Evolutionary conservation across 64 coral and sea anemone genomes (phyloP), one percentile per base, ranked within the genome.

Genomic region (Montipora foliosa): DNA sequence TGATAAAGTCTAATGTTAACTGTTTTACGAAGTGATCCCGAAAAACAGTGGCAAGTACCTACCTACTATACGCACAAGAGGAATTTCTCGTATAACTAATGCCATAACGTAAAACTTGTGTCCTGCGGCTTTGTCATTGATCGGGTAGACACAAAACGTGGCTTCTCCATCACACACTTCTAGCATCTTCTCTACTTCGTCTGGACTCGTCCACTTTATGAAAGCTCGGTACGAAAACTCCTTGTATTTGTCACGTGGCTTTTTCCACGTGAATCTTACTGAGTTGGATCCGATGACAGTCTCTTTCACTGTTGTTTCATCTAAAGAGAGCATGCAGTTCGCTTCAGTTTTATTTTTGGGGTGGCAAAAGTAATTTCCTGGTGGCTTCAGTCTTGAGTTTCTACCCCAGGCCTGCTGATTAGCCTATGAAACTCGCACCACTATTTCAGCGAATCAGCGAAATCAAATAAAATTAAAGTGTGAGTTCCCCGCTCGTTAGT

Each of bases 191-290:
- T 90, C 24, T 17, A 44, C 19, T 47, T 80, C 79, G 16, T 77
- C 74, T 11, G 37, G 19, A 46, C 47, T 50, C 17, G 90, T 77
- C 93, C 93, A 95, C 51, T 95, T 95, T 0, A 90, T 69, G 76
- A 85, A 95, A 48, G 77, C 88, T 57, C 87, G 87, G 44, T 95
- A 95, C 51, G 81, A 70, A 77, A 85, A 95, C 67, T 66, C 46
- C 73, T 90, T 95, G 73, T 90, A 95, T 86, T 90, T 85, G 12
- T 95, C 83, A 9, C 70, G 16, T 53, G 93, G 93, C 19, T 67
- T 75, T 84, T 84, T 58, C 93, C 93, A 95, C 76, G 55, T 73
- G 3, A 90, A 49, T 19, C 45, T 76, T 12, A 95, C 19, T 1
- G 80, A 70, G 19, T 83, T 1, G 37, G 25, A 9, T 50, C 47